phyloP scores from a whole-genome alignment of 2,888 invertebrate genomes.

The Heterodera filipjevi region DNA sequence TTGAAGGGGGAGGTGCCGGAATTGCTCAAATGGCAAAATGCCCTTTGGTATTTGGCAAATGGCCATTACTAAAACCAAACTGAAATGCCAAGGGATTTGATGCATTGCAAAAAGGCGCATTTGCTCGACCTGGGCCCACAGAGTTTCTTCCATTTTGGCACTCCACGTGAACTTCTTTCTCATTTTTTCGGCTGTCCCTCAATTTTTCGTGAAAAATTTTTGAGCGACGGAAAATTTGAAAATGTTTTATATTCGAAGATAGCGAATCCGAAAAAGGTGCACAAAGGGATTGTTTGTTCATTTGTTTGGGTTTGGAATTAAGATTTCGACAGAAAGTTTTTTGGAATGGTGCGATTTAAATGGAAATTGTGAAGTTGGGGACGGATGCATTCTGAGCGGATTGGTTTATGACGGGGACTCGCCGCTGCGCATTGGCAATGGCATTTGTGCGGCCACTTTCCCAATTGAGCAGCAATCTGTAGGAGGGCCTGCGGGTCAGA shows the following conservation, averaged over 20 bases:
- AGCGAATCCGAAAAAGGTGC: slow-evolving; percentile 16
- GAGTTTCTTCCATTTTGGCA: slow-evolving; percentile 35
- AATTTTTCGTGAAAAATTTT: slow-evolving; percentile 18
- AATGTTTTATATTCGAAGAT: slow-evolving; percentile 27
- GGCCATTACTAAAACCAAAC: too few relatives aligned
- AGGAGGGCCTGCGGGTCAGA: slow-evolving; percentile 12
- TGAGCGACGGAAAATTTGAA: background rate
- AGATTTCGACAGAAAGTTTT: slow-evolving; percentile 31
- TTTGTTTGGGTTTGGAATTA: background rate
- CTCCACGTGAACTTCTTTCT: slow-evolving; percentile 26
- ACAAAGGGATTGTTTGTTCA: background rate
- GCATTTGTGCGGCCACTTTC: slow-evolving; percentile 15
- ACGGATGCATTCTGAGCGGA: slow-evolving; percentile 31
- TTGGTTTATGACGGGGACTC: slow-evolving; percentile 6
- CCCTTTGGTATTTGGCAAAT: slow-evolving; percentile 26
- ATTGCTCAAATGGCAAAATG: slow-evolving; percentile 26
- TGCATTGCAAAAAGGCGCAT: slow-evolving; percentile 6
- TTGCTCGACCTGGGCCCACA: slow-evolving; percentile 26
- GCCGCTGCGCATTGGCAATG: background rate
- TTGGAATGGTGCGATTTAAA: slow-evolving; percentile 29
- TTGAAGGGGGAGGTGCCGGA: slow-evolving; percentile 6
- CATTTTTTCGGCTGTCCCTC: slow-evolving; percentile 23
- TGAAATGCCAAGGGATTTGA: slow-evolving; percentile 12
- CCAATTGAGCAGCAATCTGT: background rate
- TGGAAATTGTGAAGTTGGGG: slow-evolving; percentile 26